phyloP scores from a whole-genome alignment of 2,113 vertebrate species.

The Pelmatolapia mariae region DNA sequence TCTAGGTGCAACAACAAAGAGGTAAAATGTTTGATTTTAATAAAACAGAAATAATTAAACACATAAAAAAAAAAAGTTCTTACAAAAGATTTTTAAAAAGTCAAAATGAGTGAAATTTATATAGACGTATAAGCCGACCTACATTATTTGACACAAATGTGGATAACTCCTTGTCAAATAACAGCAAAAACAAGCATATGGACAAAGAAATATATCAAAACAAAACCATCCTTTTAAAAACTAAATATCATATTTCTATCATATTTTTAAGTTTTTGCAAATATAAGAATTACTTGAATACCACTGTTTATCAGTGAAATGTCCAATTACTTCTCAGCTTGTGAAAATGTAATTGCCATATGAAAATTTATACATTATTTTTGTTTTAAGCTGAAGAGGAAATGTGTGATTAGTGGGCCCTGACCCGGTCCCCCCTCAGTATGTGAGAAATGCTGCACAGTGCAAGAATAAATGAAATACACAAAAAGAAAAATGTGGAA shows the following conservation, averaged over 20 bases:
- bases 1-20: background rate
- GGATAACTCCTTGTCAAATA: background rate
- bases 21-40: background rate
- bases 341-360: background rate
- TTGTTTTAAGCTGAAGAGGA: background rate
- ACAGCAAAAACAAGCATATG: background rate
- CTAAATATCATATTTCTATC: background rate
- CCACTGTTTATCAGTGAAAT: background rate
- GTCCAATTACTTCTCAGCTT: background rate
- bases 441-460: background rate
- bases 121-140: background rate
- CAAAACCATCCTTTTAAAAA: background rate
- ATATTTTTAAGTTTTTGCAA: background rate
- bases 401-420: background rate
- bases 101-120: background rate
- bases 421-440: background rate
- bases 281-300: background rate
- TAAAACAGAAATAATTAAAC: background rate
- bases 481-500: background rate
- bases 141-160: background rate
- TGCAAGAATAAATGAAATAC: background rate
- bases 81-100: background rate
- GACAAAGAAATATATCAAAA: background rate
- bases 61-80: background rate
- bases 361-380: background rate